Base-by-base conservation (phyloP, 2,797 vertebrate genomes). In the Bovichtus variegatus region DNA sequence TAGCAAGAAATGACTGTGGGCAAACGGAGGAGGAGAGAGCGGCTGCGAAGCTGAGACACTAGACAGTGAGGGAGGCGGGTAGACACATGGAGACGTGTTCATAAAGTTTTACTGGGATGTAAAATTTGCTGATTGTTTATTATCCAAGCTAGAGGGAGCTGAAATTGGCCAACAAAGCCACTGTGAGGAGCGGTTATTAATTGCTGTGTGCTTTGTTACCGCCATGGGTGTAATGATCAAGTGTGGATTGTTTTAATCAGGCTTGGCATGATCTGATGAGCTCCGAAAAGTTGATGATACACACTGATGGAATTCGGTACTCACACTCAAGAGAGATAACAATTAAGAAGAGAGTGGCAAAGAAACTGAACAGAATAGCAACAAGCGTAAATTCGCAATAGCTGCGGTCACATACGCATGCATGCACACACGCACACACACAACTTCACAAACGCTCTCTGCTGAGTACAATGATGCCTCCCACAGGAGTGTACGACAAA, bases 111-210 rank as follows among this genome's bases (percentile, higher is more conserved):
- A 89, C 71, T 67, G 74, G 75, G 61, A 86, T 63, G 67, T 89
- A 78, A 87, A 89, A 88, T 84, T 21, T 80, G 80, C 85, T 84
- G 80, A 87, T 91, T 91, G 87, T 92, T 92, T 90, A 89, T 86
- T 78, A 88, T 86, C 73, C 44, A 34, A 76, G 74, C 23, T 43
- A 76, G 74, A 80, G 76, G 70, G 74, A 75, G 60, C 63, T 50
- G 65, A 78, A 90, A 79, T 85, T 85, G 82, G 64, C 85, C 81
- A 81, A 85, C 78, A 80, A 90, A 86, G 82, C 65, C 69, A 72
- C 41, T 50, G 76, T 74, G 63, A 85, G 46, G 76, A 80, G 70
- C 2, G 5, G 21, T 86, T 87, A 91, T 92, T 91, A 87, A 90
- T 90, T 86, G 83, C 68, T 68, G 23, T 54, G 71, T 60, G 83